Evolutionary conservation across 1,140 invertebrate genomes (phyloP).

Genomic region (Halesus radiatus): DNA sequence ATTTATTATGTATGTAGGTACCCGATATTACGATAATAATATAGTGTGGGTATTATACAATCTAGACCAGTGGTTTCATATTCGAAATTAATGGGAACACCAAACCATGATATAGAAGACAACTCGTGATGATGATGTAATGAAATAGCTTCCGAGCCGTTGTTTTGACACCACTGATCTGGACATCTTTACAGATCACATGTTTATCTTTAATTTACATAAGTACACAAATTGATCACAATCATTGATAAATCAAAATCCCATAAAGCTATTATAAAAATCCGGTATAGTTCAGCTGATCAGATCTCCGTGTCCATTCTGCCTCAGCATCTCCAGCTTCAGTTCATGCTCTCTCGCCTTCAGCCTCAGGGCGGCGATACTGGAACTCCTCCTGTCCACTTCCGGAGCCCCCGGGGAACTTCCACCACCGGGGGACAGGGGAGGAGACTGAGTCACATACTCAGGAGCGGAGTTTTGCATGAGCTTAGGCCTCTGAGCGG

Average conservation of each 20-base stretch:
- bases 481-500: conserved; percentile 71
- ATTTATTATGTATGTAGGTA: too few relatives aligned
- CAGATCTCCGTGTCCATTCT: conserved; percentile 82
- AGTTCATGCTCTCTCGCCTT: conserved; percentile 94
- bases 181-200: neutral
- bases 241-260: too few relatives aligned
- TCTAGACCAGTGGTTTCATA: too few relatives aligned
- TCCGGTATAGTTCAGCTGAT: conserved; percentile 73
- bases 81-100: too few relatives aligned
- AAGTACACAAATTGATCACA: too few relatives aligned
- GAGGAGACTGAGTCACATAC: conserved; percentile 72
- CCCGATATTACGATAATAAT: too few relatives aligned
- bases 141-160: too few relatives aligned
- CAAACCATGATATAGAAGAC: too few relatives aligned
- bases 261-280: too few relatives aligned
- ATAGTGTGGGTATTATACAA: too few relatives aligned
- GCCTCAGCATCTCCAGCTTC: conserved; percentile 85
- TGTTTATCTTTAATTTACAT: too few relatives aligned
- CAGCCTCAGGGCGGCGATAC: conserved; percentile 89
- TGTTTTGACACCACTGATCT: neutral
- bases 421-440: conserved; percentile 66
- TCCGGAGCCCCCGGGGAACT: conserved; percentile 65
- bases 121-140: too few relatives aligned
- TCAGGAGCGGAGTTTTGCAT: conserved; percentile 66
- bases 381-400: conserved; percentile 87